Evolutionary conservation across 35 echinoderm and acorn worm genomes (phyloP).

Genomic region (Chiridota heheva): DNA sequence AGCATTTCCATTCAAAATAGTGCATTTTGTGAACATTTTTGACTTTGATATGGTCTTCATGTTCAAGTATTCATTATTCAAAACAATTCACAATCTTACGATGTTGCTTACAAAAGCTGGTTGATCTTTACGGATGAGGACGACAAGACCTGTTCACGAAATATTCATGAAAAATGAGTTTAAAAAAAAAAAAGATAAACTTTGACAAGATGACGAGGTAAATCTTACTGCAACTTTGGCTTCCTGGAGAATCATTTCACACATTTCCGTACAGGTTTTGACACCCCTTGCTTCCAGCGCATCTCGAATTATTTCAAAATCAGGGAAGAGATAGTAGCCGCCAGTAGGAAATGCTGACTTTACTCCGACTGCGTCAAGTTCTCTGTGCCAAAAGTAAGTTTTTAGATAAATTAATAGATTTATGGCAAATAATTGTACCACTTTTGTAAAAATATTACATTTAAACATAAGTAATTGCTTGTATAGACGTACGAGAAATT

Average conservation of each 20-base stretch:
- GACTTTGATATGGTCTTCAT: too few relatives aligned
- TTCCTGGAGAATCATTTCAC: constrained; percentile 71
- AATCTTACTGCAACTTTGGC: constrained; percentile 57
- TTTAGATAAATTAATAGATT: neutral
- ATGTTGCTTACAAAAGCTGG: too few relatives aligned
- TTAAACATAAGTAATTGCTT: neutral
- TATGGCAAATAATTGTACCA: neutral
- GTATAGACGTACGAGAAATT: neutral
- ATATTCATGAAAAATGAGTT: too few relatives aligned
- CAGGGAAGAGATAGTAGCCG: constrained; percentile 95
- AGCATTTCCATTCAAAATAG: too few relatives aligned
- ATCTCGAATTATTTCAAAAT: constrained; percentile 84
- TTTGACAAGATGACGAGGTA: too few relatives aligned
- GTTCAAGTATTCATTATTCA: too few relatives aligned
- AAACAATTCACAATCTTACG: too few relatives aligned
- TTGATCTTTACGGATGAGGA: too few relatives aligned
- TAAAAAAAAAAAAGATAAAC: too few relatives aligned
- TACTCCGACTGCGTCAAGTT: constrained; percentile 70
- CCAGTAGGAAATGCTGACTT: constrained; percentile 53
- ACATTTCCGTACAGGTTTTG: constrained; percentile 74
- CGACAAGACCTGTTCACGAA: too few relatives aligned
- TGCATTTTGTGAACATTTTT: too few relatives aligned
- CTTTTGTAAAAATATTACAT: neutral
- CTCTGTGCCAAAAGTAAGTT: constrained; percentile 33
- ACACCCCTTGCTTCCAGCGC: constrained; percentile 56